These are phyloP conservation scores for Atopsyche davidsoni DNA, from an alignment of 1,140 invertebrate genomes.

Conservation along the genomic window DNA sequence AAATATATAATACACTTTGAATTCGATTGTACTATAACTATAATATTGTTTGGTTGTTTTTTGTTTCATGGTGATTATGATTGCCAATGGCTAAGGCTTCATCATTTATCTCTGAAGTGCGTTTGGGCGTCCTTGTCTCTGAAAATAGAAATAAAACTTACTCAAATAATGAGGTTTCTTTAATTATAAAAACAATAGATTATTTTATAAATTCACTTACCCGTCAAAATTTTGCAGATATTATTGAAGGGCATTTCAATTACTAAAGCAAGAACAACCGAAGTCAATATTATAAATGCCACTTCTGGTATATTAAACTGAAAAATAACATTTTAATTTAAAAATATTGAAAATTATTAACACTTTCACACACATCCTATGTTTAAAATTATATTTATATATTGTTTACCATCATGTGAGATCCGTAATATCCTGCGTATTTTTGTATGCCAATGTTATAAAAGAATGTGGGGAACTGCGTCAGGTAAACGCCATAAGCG, in stretches of 20 bases:
- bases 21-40: too few species aligned
- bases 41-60: too few species aligned
- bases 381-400: neutral
- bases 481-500: conserved; percentile 52
- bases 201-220: conserved; percentile 32
- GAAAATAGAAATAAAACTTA: too few species aligned
- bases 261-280: conserved; percentile 37
- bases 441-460: conserved; percentile 51
- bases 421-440: conserved; percentile 44
- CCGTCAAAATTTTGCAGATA: conserved; percentile 44
- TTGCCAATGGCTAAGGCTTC: too few species aligned
- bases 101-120: too few species aligned
- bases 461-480: conserved; percentile 55
- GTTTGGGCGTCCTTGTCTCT: too few species aligned
- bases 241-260: conserved; percentile 48
- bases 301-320: conserved; percentile 43
- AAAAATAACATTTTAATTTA: conserved; percentile 21
- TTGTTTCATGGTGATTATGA: too few species aligned
- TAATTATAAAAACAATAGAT: conserved; percentile 8
- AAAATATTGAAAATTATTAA: too few species aligned
- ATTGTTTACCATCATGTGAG: conserved; percentile 41
- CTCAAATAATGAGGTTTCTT: too few species aligned
- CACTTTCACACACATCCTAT: too few species aligned
- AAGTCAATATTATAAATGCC: conserved; percentile 35
- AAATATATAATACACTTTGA: too few species aligned